These are phyloP conservation scores for Petrolisthes cinctipes DNA, from an alignment of 2,888 invertebrate genomes.

Conservation along the genomic window DNA sequence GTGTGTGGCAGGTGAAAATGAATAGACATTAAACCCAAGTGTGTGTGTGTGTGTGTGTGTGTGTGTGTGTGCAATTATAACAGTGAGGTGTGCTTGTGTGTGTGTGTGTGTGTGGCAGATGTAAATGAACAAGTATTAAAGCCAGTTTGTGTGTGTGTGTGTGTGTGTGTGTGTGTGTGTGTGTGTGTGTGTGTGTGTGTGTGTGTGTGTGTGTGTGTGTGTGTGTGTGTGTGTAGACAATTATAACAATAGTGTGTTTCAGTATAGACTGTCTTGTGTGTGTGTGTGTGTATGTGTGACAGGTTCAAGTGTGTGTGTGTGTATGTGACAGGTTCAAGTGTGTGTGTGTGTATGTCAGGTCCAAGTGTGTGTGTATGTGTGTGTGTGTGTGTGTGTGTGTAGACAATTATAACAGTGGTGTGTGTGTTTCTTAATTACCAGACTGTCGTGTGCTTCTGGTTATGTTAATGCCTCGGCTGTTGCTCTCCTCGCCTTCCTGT, in stretches of 20 bases:
- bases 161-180: not conserved
- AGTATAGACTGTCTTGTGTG: too few species aligned
- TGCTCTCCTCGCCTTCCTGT: slow-evolving; percentile 64
- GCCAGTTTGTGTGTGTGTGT: not conserved
- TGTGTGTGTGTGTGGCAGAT: slow-evolving; percentile 1
- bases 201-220: too few species aligned
- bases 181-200: not conserved
- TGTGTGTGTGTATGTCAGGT: not conserved
- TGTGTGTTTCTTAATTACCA: not conserved
- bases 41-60: not conserved
- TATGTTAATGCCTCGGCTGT: slow-evolving; percentile 65
- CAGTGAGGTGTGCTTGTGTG: too few species aligned
- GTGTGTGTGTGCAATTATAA: not conserved
- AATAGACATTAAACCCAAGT: too few species aligned
- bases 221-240: not conserved
- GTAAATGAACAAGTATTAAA: too few species aligned
- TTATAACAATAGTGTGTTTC: not conserved
- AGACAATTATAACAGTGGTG: not conserved
- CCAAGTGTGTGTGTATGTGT: not conserved
- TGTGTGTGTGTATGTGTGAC: too few species aligned
- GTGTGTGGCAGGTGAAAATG: too few species aligned
- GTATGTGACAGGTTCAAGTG: not conserved
- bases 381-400: not conserved
- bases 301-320: too few species aligned
- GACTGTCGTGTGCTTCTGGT: slow-evolving; percentile 55